Conservation (phyloP, 1,140 invertebrate genomes). For the Leptinotarsa undecemlineata region DNA sequence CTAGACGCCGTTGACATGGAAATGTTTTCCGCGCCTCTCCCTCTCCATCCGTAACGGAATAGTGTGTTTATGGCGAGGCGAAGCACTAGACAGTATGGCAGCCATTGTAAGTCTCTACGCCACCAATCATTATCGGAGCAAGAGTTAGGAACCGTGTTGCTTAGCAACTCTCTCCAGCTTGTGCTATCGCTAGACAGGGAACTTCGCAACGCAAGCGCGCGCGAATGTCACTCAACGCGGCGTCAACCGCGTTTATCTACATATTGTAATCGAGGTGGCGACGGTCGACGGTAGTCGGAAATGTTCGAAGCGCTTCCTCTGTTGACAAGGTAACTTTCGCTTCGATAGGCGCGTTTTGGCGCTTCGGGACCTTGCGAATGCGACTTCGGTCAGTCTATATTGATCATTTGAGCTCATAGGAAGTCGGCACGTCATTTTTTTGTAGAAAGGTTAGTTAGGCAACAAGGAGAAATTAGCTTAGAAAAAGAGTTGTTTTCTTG, state of each 20-base stretch:
- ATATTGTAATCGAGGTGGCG: too few relatives aligned
- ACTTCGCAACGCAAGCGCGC: conserved; percentile 9
- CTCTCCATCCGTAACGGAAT: conserved; percentile 30
- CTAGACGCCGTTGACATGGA: not conserved
- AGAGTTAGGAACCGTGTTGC: conserved; percentile 46
- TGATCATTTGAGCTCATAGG: too few relatives aligned
- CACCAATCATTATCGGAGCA: conserved; percentile 48
- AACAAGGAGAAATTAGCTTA: too few relatives aligned
- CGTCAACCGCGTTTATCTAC: conserved; percentile 17
- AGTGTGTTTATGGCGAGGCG: conserved; percentile 42
- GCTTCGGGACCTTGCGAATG: too few relatives aligned
- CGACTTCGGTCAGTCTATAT: too few relatives aligned
- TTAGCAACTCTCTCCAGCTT: conserved; percentile 38
- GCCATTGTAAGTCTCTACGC: conserved; percentile 45
- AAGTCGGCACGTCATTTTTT: too few relatives aligned
- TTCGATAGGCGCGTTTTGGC: too few relatives aligned
- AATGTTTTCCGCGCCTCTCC: not conserved
- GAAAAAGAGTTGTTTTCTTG: too few relatives aligned
- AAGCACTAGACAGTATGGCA: conserved; percentile 33
- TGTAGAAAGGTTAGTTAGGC: too few relatives aligned
- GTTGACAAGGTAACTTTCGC: too few relatives aligned
- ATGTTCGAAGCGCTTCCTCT: too few relatives aligned
- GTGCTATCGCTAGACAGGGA: conserved; percentile 11
- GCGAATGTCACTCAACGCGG: not conserved
- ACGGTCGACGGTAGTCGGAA: too few relatives aligned